Evolutionary conservation across 64 coral and sea anemone species (phyloP).

Genomic region (Hydrozoanthus tunicans): DNA sequence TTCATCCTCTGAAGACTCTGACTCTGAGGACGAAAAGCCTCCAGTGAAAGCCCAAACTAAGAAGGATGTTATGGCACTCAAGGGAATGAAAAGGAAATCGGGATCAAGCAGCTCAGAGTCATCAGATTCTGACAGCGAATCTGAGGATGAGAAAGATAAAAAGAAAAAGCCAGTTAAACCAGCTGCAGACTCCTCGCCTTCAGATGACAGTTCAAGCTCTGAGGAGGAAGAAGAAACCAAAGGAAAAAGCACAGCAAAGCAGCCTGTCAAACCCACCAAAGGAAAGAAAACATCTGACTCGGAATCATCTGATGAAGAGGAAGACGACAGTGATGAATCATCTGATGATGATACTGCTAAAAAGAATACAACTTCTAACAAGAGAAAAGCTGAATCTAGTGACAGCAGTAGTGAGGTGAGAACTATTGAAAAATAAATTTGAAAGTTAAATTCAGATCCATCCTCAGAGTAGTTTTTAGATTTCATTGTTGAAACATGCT

Average conservation of each 20-base stretch:
- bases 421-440: no score
- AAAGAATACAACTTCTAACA: constrained; percentile 19
- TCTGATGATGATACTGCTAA: constrained; percentile 45
- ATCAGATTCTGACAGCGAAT: constrained; percentile 56
- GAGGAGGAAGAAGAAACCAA: not conserved
- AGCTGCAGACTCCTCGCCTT: not conserved
- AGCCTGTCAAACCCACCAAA: not conserved
- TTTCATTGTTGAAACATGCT: no score
- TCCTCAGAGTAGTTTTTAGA: no score
- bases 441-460: no score
- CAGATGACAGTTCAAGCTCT: constrained; percentile 17
- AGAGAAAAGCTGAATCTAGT: constrained; percentile 20
- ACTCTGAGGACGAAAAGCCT: constrained; percentile 29
- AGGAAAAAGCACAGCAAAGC: not conserved
- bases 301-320: constrained; percentile 9
- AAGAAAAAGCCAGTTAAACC: constrained; percentile 16
- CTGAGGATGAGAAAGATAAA: constrained; percentile 20
- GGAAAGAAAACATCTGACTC: not conserved
- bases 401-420: constrained; percentile 38
- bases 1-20: constrained; percentile 6
- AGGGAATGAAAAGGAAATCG: constrained; percentile 43
- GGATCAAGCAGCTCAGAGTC: constrained; percentile 45
- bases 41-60: not conserved
- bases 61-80: constrained; percentile 31
- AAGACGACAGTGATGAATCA: not conserved